phyloP scores from a whole-genome alignment of 2,113 vertebrate species.

The Pelecanoides urinatrix region DNA sequence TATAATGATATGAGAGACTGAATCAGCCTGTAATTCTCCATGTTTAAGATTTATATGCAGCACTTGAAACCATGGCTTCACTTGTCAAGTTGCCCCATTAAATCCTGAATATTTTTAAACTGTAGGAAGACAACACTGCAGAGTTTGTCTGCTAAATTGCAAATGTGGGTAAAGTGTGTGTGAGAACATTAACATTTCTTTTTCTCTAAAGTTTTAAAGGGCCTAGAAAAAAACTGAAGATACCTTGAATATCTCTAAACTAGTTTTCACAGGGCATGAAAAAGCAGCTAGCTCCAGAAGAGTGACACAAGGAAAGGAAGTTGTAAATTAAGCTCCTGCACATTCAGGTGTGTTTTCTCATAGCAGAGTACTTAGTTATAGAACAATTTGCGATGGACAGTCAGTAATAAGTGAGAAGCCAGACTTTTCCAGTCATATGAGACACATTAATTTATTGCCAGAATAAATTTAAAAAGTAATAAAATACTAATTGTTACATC shows the following conservation, averaged over 20 bases:
- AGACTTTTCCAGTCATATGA: background rate
- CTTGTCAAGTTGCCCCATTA: background rate
- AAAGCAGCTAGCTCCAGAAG: background rate
- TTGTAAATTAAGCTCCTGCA: background rate
- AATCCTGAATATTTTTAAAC: slow-evolving; percentile 39
- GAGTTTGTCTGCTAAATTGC: background rate
- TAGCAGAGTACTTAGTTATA: background rate
- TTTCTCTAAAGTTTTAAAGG: background rate
- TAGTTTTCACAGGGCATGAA: background rate
- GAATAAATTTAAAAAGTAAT: background rate
- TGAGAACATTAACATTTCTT: background rate
- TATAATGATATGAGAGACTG: background rate
- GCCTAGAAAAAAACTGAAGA: background rate
- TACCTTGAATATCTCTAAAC: background rate
- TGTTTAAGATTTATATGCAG: slow-evolving; percentile 25
- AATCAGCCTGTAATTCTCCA: background rate
- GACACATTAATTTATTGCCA: background rate
- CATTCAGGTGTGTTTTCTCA: background rate
- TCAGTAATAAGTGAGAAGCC: background rate
- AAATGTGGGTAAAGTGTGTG: background rate
- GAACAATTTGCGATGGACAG: background rate
- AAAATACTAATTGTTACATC: background rate
- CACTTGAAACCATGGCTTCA: background rate
- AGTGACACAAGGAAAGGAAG: background rate
- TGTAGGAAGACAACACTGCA: background rate